A percentile compares a stretch with the other conserved stretches of the same genome.
Evolutionary conservation across 2,797 vertebrate species (phyloP).

Genomic region (Lemur catta): DNA sequence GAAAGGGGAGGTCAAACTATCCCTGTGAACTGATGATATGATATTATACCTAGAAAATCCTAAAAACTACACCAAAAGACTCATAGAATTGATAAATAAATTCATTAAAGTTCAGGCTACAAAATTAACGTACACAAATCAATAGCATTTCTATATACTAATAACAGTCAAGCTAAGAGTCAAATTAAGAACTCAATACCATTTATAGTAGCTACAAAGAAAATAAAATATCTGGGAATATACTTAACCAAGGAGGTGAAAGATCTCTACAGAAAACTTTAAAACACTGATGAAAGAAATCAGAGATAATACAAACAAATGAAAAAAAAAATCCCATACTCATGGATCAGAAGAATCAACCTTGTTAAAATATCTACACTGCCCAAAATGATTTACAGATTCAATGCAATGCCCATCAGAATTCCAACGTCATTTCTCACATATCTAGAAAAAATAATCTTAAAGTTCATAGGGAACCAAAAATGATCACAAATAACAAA

Average conservation of each 20-base stretch:
- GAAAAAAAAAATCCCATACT: neutral
- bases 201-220: neutral
- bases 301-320: neutral
- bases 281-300: neutral
- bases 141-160: neutral
- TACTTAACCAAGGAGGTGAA: neutral
- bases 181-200: neutral
- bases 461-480: neutral
- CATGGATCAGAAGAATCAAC: neutral
- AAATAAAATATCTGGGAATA: neutral
- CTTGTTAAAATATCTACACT: neutral
- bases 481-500: neutral
- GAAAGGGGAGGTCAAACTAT: neutral
- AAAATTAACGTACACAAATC: neutral
- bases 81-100: neutral
- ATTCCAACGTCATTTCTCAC: neutral
- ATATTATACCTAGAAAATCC: neutral
- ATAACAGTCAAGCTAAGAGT: neutral
- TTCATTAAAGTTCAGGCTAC: neutral
- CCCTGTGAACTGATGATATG: neutral
- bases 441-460: neutral
- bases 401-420: neutral
- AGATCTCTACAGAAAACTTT: neutral
- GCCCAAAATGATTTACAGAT: neutral
- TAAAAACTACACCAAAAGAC: neutral